phyloP scores from a whole-genome alignment of 2,797 vertebrate species.

The Coregonus suidteri region DNA sequence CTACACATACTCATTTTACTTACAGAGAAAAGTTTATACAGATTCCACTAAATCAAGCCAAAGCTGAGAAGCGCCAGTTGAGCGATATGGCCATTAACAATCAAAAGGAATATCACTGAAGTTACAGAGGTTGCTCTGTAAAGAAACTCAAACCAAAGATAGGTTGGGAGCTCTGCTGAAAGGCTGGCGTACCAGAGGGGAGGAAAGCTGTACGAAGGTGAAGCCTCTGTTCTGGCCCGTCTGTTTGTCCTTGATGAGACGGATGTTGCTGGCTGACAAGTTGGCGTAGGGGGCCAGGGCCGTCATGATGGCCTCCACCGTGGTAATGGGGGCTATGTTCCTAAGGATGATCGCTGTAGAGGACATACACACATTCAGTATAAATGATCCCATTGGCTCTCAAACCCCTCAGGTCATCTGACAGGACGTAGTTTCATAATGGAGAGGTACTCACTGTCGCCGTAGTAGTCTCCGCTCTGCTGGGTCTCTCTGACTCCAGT shows the following conservation, averaged over 20 bases:
- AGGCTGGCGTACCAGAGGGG: slow-evolving; percentile 86
- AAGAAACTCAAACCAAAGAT: neutral
- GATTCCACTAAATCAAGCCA: neutral
- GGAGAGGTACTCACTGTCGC: slow-evolving; percentile 85
- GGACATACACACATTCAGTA: slow-evolving; percentile 2
- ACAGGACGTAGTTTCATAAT: neutral
- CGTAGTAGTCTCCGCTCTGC: slow-evolving; percentile 92
- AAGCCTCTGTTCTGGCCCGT: slow-evolving; percentile 98
- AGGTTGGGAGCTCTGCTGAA: neutral
- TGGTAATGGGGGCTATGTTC: slow-evolving; percentile 92
- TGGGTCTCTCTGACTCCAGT: slow-evolving; percentile 84
- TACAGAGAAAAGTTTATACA: neutral
- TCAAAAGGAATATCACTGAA: neutral
- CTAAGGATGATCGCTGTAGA: slow-evolving; percentile 93
- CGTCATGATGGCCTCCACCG: slow-evolving; percentile 94
- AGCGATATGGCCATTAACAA: neutral
- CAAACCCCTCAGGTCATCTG: neutral
- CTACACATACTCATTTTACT: neutral
- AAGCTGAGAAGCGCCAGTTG: neutral
- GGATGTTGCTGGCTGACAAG: slow-evolving; percentile 93
- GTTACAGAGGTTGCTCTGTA: neutral
- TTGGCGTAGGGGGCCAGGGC: slow-evolving; percentile 93
- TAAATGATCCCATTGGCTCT: neutral
- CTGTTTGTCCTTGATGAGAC: slow-evolving; percentile 99
- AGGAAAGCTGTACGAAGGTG: slow-evolving; percentile 96